These are phyloP conservation scores for Drosophila malerkotliana DNA, from an alignment of 1,140 invertebrate genomes.

Conservation along the genomic window DNA sequence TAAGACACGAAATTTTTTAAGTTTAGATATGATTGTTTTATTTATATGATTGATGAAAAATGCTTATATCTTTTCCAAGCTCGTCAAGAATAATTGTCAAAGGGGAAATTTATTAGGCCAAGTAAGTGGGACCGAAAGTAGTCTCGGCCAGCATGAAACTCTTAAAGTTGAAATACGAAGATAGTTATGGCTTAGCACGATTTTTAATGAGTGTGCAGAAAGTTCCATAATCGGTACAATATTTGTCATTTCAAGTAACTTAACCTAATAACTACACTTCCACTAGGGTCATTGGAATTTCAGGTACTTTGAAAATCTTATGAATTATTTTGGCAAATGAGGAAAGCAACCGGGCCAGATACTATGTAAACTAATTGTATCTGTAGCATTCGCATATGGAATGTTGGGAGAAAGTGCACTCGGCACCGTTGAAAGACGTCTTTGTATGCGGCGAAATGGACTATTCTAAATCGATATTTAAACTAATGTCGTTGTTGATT, in stretches of 20 bases:
- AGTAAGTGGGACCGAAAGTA: not conserved
- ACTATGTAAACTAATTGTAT: slow-evolving; percentile 20
- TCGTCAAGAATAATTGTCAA: not conserved
- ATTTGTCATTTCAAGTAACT: slow-evolving; percentile 50
- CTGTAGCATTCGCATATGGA: slow-evolving; percentile 24
- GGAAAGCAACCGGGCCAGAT: slow-evolving; percentile 54
- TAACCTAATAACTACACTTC: slow-evolving; percentile 71
- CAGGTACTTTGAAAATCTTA: slow-evolving; percentile 82
- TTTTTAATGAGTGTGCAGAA: slow-evolving; percentile 3
- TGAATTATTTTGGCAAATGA: slow-evolving; percentile 79
- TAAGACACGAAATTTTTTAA: slow-evolving; percentile 75
- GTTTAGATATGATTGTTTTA: slow-evolving; percentile 78
- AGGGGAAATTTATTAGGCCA: too few relatives aligned
- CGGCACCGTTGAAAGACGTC: slow-evolving; percentile 62
- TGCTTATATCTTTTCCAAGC: slow-evolving; percentile 31
- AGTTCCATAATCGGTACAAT: slow-evolving; percentile 34
- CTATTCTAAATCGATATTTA: slow-evolving; percentile 74
- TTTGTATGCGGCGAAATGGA: slow-evolving; percentile 48
- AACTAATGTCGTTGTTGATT: slow-evolving; percentile 83
- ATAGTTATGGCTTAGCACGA: not conserved
- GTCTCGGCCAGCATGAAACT: not conserved
- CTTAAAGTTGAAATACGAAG: not conserved
- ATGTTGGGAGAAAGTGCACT: slow-evolving; percentile 37
- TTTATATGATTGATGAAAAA: slow-evolving; percentile 68
- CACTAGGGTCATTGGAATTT: slow-evolving; percentile 70